Conservation (phyloP, 2,113 vertebrate species). For the Myrmophylax atrothorax region DNA sequence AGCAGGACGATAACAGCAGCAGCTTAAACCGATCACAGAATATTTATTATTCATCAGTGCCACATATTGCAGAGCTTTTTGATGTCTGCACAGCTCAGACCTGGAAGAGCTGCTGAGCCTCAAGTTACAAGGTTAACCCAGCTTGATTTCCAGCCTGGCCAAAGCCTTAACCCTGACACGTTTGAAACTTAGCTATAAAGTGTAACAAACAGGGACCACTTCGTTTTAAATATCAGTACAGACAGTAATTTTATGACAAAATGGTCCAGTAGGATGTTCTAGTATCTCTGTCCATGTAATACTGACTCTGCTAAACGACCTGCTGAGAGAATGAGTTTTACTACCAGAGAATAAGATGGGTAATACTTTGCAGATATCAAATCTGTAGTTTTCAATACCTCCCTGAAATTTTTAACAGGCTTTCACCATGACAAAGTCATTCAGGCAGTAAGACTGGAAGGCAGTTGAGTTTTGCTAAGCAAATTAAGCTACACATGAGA, state of each 20-base stretch:
- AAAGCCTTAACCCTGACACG: background rate
- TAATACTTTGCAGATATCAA: background rate
- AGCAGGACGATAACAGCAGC: background rate
- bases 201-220: background rate
- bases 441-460: background rate
- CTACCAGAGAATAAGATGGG: background rate
- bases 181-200: background rate
- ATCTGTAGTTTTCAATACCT: background rate
- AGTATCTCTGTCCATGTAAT: background rate
- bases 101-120: background rate
- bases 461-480: background rate
- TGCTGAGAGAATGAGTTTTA: background rate
- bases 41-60: background rate
- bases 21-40: background rate
- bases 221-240: background rate
- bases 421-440: background rate
- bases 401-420: background rate
- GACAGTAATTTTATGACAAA: background rate
- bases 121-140: background rate
- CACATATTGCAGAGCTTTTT: background rate
- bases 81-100: background rate
- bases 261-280: background rate
- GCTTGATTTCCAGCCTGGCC: background rate
- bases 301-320: background rate
- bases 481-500: background rate